These are phyloP conservation scores for Caloenas nicobarica DNA, from an alignment of 2,113 vertebrate species.

Conservation along the genomic window DNA sequence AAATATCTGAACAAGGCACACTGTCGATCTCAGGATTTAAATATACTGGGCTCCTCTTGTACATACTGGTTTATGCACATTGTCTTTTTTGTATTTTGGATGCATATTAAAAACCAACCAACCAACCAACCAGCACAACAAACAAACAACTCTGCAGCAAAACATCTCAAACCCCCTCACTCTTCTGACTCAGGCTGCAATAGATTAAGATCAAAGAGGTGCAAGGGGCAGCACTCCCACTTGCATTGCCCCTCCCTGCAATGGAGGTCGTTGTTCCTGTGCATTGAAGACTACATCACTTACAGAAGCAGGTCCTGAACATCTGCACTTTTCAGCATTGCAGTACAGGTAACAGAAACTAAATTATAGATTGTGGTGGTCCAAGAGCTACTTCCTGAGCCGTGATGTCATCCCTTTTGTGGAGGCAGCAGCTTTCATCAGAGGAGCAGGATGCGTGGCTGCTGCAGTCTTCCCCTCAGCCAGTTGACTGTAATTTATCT, in stretches of 20 bases:
- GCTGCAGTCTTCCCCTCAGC: background rate
- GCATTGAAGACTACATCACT: background rate
- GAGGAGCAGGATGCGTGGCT: background rate
- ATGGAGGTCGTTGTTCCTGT: background rate
- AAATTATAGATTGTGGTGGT: background rate
- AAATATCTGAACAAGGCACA: background rate
- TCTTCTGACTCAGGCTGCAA: background rate
- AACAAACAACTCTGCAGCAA: background rate
- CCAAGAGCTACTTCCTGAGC: background rate
- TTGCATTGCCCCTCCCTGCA: background rate
- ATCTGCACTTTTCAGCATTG: background rate
- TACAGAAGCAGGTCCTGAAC: background rate
- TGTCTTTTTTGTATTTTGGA: background rate
- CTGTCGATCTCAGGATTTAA: background rate
- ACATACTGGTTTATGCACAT: background rate
- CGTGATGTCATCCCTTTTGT: background rate
- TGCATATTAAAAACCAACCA: background rate
- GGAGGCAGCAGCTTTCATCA: background rate
- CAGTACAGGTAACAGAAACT: background rate
- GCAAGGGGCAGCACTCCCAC: background rate
- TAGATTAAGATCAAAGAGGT: background rate
- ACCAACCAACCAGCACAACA: background rate
- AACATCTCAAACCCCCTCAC: background rate
- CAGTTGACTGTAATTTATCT: background rate
- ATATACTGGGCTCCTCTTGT: background rate